Base-by-base conservation (phyloP, 2,888 invertebrate genomes). In the Brachyptera risi region DNA sequence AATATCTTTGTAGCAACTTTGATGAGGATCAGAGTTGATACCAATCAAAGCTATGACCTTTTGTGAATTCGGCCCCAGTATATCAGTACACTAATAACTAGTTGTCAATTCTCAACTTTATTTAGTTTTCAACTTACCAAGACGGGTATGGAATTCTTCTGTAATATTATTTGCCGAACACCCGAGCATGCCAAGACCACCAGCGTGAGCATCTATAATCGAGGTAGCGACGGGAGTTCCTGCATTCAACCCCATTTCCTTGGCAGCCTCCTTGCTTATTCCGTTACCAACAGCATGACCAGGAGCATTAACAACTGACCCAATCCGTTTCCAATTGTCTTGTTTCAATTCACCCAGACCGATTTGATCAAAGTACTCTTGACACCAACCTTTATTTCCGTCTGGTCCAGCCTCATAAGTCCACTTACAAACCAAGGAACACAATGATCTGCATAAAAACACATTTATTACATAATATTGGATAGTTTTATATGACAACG, bases 371-470 rank as follows among this genome's bases (percentile, higher is more conserved):
- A 95, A 84, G 73, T 88, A 96, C 47, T 82, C 80, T 40, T 75
- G 70, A 71, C 85, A 87, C 96, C 96, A 97, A 7, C 81, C 80
- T 42, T 70, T 69, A 61, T 75, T 75, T 0, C 78, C 81, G 63
- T 81, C 79, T 61, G 77, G 77, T 65, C 81, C 78, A 66, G 87
- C 87, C 74, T 86, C 86, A 73, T 88, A 96, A 67, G 90, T 90
- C 96, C 96, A 96, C 76, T 97, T 97, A 73, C 96, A 96, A 2
- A 92, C 91, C 60, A 94, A 79, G 3, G 95, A 94, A 74, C 96
- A 97, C 13, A 94, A 75, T 0, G 96, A 97, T 71, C 96, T 87
- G 65, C 60, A 73, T 73, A 66, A n/a, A n/a, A n/a, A n/a, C n/a
- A n/a, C n/a, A n/a, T n/a, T n/a, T n/a, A n/a, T n/a, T n/a, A n/a